phyloP scores from a whole-genome alignment of 2,113 vertebrate genomes.

The Lepus timidus region DNA sequence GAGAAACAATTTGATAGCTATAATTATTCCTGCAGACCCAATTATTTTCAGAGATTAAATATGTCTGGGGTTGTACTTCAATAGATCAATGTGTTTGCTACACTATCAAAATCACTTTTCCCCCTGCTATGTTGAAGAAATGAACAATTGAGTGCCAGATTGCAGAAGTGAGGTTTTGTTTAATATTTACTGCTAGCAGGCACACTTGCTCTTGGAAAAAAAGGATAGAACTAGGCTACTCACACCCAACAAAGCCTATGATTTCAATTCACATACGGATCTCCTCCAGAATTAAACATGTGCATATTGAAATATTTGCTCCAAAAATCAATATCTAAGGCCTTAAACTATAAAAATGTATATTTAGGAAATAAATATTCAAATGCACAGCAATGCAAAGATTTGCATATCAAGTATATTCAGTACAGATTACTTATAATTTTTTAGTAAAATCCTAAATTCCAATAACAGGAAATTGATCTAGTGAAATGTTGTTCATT shows the following conservation, averaged over 20 bases:
- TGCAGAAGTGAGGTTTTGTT: slow-evolving; percentile 69
- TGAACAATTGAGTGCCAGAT: slow-evolving; percentile 71
- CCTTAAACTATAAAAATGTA: slow-evolving; percentile 61
- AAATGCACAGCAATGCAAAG: not conserved
- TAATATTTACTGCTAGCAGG: slow-evolving; percentile 49
- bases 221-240: not conserved
- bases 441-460: slow-evolving; percentile 47
- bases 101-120: slow-evolving; percentile 53
- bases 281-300: slow-evolving; percentile 24
- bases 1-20: slow-evolving; percentile 75
- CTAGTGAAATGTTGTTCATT: slow-evolving; percentile 41
- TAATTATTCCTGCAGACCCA: slow-evolving; percentile 75
- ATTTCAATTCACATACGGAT: not conserved
- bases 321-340: slow-evolving; percentile 50
- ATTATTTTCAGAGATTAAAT: slow-evolving; percentile 80
- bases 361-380: slow-evolving; percentile 57
- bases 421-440: slow-evolving; percentile 8
- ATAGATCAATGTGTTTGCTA: slow-evolving; percentile 67
- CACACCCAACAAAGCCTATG: slow-evolving; percentile 26
- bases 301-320: slow-evolving; percentile 51
- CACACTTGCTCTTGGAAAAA: slow-evolving; percentile 37
- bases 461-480: slow-evolving; percentile 33
- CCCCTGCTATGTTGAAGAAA: slow-evolving; percentile 68
- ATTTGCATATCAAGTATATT: slow-evolving; percentile 37
- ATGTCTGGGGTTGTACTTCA: slow-evolving; percentile 67